These are phyloP conservation scores for Pantala flavescens DNA, from an alignment of 1,140 invertebrate genomes.

Conservation along the genomic window DNA sequence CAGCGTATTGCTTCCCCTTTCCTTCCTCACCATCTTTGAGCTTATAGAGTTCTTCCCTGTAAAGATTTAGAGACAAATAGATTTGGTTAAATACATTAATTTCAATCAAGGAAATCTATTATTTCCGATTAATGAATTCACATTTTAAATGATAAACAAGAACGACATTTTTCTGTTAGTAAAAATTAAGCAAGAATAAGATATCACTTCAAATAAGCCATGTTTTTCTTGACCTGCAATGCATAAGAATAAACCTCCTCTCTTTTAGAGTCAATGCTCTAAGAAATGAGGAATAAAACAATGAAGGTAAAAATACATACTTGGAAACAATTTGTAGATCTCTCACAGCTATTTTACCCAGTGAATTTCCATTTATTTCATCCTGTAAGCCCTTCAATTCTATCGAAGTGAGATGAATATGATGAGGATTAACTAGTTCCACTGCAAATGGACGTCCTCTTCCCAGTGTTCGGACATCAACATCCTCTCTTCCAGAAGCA, in stretches of 20 bases:
- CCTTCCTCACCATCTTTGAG: slow-evolving; percentile 79
- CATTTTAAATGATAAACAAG: too few relatives aligned
- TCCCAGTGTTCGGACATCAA: slow-evolving; percentile 82
- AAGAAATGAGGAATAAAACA: too few relatives aligned
- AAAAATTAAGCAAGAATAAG: too few relatives aligned
- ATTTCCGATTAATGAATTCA: slow-evolving; percentile 20
- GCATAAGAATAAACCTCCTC: too few relatives aligned
- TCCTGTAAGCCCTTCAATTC: slow-evolving; percentile 44
- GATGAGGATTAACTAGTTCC: slow-evolving; percentile 61
- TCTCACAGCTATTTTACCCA: slow-evolving; percentile 48
- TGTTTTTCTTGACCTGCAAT: background rate
- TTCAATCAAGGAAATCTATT: too few relatives aligned
- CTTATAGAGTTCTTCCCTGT: slow-evolving; percentile 52
- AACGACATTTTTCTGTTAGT: too few relatives aligned
- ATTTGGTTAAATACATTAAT: too few relatives aligned
- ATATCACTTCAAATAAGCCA: too few relatives aligned
- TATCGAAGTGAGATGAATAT: slow-evolving; percentile 39
- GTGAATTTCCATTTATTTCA: slow-evolving; percentile 47
- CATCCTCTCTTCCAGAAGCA: slow-evolving; percentile 89
- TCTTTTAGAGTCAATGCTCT: too few relatives aligned
- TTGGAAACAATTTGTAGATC: slow-evolving; percentile 52
- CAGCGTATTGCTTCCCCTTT: slow-evolving; percentile 75
- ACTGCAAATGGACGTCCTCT: slow-evolving; percentile 75
- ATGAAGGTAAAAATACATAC: slow-evolving; percentile 39
- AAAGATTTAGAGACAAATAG: slow-evolving; percentile 23